Percentiles rank a stretch among this genome's conserved stretches.
Evolutionary conservation across 2,888 invertebrate species (phyloP).

Genomic region (Lochmaea crataegi): DNA sequence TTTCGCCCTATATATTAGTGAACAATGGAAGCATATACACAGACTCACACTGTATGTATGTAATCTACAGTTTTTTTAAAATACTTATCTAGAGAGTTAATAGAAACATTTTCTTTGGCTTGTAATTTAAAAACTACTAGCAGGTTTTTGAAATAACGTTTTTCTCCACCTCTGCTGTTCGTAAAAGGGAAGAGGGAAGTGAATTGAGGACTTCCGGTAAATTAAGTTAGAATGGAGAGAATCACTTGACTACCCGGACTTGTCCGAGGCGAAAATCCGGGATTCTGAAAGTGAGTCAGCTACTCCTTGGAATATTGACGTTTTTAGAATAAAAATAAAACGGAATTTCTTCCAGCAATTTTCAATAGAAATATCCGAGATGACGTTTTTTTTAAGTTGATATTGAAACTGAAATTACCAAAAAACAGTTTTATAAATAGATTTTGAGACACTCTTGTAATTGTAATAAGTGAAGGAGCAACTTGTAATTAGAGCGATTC

Average conservation of each 20-base stretch:
- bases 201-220: constrained; percentile 48
- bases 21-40: no score
- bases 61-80: no score
- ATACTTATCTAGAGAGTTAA: no score
- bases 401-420: neutral
- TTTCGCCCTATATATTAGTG: no score
- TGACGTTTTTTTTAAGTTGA: neutral
- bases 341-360: constrained; percentile 15
- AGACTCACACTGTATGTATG: no score
- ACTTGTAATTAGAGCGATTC: no score
- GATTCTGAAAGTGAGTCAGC: constrained; percentile 45
- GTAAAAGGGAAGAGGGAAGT: constrained; percentile 42
- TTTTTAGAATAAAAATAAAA: constrained; percentile 26
- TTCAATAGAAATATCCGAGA: constrained; percentile 6
- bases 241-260: constrained; percentile 47
- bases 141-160: no score
- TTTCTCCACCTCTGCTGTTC: constrained; percentile 19
- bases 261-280: constrained; percentile 45
- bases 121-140: no score
- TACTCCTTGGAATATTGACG: constrained; percentile 40
- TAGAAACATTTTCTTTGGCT: no score
- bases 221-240: constrained; percentile 49
- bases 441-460: no score
- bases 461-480: no score
- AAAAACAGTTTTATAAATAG: neutral